phyloP scores from a whole-genome alignment of 92 coral and sea anemone species.

The Desmophyllum pertusum region DNA sequence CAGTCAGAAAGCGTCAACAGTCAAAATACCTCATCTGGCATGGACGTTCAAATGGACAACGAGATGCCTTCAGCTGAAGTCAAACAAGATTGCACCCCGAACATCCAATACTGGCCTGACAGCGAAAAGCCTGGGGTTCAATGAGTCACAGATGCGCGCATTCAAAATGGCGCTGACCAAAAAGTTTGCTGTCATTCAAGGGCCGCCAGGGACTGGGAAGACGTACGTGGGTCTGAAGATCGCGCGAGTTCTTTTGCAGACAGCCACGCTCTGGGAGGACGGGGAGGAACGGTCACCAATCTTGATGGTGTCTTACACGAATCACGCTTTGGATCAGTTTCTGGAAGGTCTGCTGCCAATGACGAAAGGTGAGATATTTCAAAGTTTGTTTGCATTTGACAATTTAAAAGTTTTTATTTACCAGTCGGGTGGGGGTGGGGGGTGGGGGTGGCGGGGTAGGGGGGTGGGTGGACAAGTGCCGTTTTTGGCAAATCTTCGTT shows the following conservation, averaged over 20 bases:
- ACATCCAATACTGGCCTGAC: constrained; percentile 67
- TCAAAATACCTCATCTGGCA: neutral
- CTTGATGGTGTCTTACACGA: constrained; percentile 89
- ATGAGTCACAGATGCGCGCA: constrained; percentile 89
- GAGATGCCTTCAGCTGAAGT: neutral
- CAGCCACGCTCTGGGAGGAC: constrained; percentile 55
- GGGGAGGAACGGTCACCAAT: constrained; percentile 55
- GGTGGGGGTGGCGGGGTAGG: too few species aligned
- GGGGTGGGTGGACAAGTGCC: too few species aligned
- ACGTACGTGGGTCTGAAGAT: constrained; percentile 92
- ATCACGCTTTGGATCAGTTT: constrained; percentile 95
- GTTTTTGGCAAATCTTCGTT: too few species aligned
- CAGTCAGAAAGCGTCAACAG: too few species aligned
- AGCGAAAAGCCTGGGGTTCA: constrained; percentile 74
- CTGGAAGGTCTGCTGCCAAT: constrained; percentile 72
- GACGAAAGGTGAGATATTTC: neutral
- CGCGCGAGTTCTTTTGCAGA: constrained; percentile 75
- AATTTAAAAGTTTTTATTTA: too few species aligned
- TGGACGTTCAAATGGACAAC: neutral
- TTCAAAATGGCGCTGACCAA: constrained; percentile 85
- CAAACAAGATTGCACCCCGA: neutral
- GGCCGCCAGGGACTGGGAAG: constrained; percentile 98
- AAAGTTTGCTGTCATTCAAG: constrained; percentile 88
- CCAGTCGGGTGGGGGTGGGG: too few species aligned
- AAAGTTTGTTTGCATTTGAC: neutral